These are phyloP conservation scores for Teleogryllus oceanicus DNA, from an alignment of 2,888 invertebrate species.

Conservation along the genomic window DNA sequence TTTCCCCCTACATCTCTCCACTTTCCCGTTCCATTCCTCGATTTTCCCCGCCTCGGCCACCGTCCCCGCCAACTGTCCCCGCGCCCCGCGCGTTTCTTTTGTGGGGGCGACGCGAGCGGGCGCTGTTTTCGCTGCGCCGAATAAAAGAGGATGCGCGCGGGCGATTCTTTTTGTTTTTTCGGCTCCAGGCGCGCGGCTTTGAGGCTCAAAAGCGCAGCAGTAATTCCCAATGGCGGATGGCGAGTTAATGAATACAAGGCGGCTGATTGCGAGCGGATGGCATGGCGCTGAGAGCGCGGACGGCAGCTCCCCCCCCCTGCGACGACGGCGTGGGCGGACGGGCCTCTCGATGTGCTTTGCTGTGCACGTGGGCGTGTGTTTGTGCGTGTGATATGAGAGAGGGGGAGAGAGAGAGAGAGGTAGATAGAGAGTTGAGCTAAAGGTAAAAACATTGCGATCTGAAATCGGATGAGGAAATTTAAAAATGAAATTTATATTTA, in stretches of 20 bases:
- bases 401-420: not conserved
- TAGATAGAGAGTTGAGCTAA: no score
- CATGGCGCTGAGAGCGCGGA: not conserved
- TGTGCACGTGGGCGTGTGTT: not conserved
- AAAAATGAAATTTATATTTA: no score
- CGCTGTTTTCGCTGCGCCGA: not conserved
- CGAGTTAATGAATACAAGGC: conserved; percentile 3
- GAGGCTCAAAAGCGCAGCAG: conserved; percentile 5
- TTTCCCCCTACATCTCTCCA: no score
- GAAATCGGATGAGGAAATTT: no score
- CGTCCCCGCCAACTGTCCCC: no score
- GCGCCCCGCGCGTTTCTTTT: no score
- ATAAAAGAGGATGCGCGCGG: not conserved
- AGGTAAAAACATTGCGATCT: no score
- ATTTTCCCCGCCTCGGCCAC: no score
- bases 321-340: not conserved
- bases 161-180: not conserved
- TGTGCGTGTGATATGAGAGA: not conserved
- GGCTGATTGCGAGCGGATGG: not conserved
- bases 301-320: not conserved
- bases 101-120: no score
- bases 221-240: not conserved
- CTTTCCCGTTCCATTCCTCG: no score
- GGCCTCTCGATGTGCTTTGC: not conserved
- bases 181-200: not conserved